Conservation (phyloP, 2,888 invertebrate species). For the Cantharis nigra region DNA sequence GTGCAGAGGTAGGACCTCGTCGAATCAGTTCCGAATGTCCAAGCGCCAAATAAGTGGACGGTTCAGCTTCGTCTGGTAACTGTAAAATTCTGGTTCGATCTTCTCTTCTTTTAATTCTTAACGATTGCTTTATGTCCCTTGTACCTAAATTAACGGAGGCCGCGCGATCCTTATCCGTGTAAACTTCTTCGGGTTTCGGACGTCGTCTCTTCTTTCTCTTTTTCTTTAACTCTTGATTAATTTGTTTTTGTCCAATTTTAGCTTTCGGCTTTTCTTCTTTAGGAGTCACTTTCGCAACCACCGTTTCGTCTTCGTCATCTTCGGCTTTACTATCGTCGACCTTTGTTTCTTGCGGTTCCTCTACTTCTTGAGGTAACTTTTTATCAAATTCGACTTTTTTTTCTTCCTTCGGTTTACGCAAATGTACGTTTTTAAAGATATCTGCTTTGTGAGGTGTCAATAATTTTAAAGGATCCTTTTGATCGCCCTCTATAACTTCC, state of each 20-base stretch:
- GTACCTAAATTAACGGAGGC: slow-evolving; percentile 87
- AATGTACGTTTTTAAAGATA: neutral
- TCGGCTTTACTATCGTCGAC: slow-evolving; percentile 36
- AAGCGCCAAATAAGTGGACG: slow-evolving; percentile 74
- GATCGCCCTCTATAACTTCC: slow-evolving; percentile 42
- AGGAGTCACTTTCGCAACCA: slow-evolving; percentile 15
- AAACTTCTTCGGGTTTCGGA: slow-evolving; percentile 69
- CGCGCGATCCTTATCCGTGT: slow-evolving; percentile 89
- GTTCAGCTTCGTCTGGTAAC: slow-evolving; percentile 79
- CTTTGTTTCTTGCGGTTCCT: neutral
- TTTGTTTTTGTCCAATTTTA: slow-evolving; percentile 43
- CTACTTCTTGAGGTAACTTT: neutral
- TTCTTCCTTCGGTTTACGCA: slow-evolving; percentile 49
- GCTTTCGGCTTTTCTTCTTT: slow-evolving; percentile 28
- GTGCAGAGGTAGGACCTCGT: slow-evolving; percentile 73
- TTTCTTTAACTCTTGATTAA: slow-evolving; percentile 46
- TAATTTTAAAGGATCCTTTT: slow-evolving; percentile 30
- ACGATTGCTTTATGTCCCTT: slow-evolving; percentile 84
- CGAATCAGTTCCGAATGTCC: slow-evolving; percentile 77
- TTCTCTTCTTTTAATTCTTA: slow-evolving; percentile 78
- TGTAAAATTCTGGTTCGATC: slow-evolving; percentile 74
- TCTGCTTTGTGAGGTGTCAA: slow-evolving; percentile 19
- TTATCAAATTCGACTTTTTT: slow-evolving; percentile 17
- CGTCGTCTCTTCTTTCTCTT: slow-evolving; percentile 51
- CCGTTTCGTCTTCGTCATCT: slow-evolving; percentile 48